Conservation (phyloP, 2,113 vertebrate species). For the Toxostoma redivivum region DNA sequence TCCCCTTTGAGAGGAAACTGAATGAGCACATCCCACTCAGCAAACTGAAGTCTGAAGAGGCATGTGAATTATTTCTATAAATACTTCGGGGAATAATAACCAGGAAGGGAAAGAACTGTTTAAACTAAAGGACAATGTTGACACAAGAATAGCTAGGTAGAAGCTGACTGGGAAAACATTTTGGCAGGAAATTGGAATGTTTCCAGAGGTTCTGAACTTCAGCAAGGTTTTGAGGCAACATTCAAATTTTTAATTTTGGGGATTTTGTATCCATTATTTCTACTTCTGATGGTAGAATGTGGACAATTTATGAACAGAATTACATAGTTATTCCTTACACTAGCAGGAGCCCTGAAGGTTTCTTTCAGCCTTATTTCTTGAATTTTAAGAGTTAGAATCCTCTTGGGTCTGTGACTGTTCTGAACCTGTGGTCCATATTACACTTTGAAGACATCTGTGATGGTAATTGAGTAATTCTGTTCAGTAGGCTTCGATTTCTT, state of each 20-base stretch:
- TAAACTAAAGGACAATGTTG: constrained; percentile 25
- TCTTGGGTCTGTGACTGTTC: background rate
- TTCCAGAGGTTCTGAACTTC: background rate
- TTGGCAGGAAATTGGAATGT: background rate
- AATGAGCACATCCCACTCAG: background rate
- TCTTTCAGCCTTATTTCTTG: background rate
- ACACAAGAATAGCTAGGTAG: background rate
- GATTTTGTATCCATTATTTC: background rate
- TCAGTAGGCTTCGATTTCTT: background rate
- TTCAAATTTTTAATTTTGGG: background rate
- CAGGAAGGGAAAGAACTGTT: background rate
- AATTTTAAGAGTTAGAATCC: background rate
- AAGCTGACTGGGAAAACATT: background rate
- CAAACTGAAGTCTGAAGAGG: background rate
- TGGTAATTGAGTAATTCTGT: background rate
- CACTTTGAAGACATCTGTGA: background rate
- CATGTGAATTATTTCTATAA: background rate
- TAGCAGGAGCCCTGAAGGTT: background rate
- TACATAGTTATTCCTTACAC: background rate
- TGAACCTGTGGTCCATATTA: background rate
- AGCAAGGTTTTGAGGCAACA: background rate
- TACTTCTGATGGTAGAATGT: background rate
- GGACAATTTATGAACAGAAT: background rate
- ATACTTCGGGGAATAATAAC: background rate
- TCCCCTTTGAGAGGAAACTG: background rate